A percentile compares a stretch with the other conserved stretches of the same genome.
Conservation (phyloP, 2,888 invertebrate species). For the Leptinotarsa juncta region DNA sequence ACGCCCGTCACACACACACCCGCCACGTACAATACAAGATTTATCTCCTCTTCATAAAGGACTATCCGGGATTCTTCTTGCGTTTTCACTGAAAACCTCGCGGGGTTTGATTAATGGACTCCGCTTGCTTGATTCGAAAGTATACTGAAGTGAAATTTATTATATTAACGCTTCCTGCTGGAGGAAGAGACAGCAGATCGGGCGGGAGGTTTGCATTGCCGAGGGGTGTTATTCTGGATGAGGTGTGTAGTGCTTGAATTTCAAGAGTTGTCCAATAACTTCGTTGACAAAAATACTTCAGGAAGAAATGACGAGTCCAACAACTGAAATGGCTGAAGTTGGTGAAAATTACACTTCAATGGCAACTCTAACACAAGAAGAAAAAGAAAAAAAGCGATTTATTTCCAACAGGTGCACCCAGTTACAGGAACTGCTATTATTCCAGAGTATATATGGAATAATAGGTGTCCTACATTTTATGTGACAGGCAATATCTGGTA, state of each 20-base stretch:
- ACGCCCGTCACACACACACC: constrained; percentile 59
- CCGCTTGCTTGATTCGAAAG: constrained; percentile 30
- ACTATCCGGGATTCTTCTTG: constrained; percentile 37
- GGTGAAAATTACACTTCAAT: no score
- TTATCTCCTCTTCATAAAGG: constrained; percentile 52
- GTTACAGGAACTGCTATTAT: no score
- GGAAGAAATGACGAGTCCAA: no score
- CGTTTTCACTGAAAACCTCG: constrained; percentile 33
- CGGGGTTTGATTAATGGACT: constrained; percentile 41
- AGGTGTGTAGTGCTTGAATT: background rate
- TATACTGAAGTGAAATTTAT: constrained; percentile 30
- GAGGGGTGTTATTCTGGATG: background rate
- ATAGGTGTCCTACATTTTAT: no score
- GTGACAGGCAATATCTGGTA: no score
- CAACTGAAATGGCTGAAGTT: no score
- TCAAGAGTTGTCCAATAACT: background rate
- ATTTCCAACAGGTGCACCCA: no score
- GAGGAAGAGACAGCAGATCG: background rate
- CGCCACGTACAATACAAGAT: constrained; percentile 60
- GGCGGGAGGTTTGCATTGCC: background rate
- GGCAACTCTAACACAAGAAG: no score
- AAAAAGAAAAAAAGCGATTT: no score
- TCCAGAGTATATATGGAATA: no score
- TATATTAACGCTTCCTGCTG: constrained; percentile 21
- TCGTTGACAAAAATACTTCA: background rate